Base-by-base conservation (phyloP, 2,797 vertebrate species). In the Lycodopsis pacificus region DNA sequence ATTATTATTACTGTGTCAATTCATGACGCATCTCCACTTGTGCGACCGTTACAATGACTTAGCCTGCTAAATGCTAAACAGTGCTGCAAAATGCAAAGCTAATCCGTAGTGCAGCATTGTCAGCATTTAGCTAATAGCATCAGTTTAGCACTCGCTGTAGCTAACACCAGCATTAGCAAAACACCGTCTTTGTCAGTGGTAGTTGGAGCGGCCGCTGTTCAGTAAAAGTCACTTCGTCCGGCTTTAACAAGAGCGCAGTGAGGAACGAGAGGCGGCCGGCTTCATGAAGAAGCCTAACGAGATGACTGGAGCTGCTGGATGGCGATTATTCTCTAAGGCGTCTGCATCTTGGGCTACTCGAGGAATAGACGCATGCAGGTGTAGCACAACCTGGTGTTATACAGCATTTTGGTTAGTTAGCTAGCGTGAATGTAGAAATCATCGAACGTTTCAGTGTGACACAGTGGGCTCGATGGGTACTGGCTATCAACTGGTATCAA, bases 321-420 rank as follows among this genome's bases (percentile, higher is more conserved):
- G 72, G 1, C 53, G 61, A 20, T 22, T 3, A 2, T 53, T 81
- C 54, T 71, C 74, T 82, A 79, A 87, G 88, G 85, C 77, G 62
- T 76, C 67, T 59, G 65, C 69, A 54, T 53, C 57, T 76, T 22
- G 42, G 27, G 78, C 71, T 83, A 78, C 61, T 12, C 46, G 22
- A 73, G 53, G 40, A 58, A 46, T 19, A 1, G 0, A 64, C 4
- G 1, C 56, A 56, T 27, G 51, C 53, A 32, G 57, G 27, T 40
- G 57, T 48, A 63, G 65, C 56, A 72, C 46, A 48, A 65, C 54
- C 64, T 48, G 57, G 49, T 59, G 53, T 53, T 54, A 32, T 73
- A 62, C 79, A 84, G 73, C 76, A 69, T 75, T 83, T 81, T 81
- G 82, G 83, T 88, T 81, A 42, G 72, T 51, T 76, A 87, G 81